phyloP scores from a whole-genome alignment of 2,113 vertebrate genomes.

The Apistogramma diplotaenia region DNA sequence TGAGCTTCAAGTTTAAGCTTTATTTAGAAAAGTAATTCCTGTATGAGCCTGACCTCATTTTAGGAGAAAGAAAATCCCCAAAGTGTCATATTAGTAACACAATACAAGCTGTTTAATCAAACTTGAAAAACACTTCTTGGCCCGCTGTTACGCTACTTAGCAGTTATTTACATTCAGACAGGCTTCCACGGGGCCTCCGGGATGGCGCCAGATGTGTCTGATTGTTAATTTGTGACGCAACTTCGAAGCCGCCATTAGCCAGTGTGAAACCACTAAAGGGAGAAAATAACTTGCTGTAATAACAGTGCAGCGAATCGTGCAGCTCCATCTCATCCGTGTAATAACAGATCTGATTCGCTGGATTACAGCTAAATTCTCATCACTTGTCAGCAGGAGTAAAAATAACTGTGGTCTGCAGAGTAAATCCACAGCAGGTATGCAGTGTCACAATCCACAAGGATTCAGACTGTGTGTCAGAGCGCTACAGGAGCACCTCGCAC shows the following conservation, averaged over 20 bases:
- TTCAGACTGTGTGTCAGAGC: slow-evolving; percentile 5
- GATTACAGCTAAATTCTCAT: slow-evolving; percentile 57
- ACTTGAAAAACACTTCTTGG: slow-evolving; percentile 16
- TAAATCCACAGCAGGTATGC: slow-evolving; percentile 48
- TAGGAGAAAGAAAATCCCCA: background rate
- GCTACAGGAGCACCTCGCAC: background rate
- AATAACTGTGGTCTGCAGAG: slow-evolving; percentile 57
- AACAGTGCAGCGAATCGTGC: slow-evolving; percentile 30
- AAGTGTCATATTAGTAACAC: slow-evolving; percentile 22
- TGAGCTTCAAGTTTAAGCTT: background rate
- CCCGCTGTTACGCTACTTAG: background rate
- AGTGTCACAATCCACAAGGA: slow-evolving; percentile 34
- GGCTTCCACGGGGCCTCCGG: slow-evolving; percentile 25
- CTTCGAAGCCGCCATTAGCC: slow-evolving; percentile 55
- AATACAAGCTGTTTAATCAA: slow-evolving; percentile 24
- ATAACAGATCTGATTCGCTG: slow-evolving; percentile 57
- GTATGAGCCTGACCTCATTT: background rate
- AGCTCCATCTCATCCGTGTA: slow-evolving; percentile 61
- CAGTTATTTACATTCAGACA: slow-evolving; percentile 51
- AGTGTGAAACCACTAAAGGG: slow-evolving; percentile 61
- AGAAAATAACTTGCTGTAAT: slow-evolving; percentile 56
- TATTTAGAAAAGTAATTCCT: background rate
- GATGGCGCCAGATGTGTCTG: slow-evolving; percentile 58
- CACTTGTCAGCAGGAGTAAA: slow-evolving; percentile 62
- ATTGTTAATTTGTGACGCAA: slow-evolving; percentile 64